Conservation (phyloP, 2,113 vertebrate species). For the Perccottus glenii region DNA sequence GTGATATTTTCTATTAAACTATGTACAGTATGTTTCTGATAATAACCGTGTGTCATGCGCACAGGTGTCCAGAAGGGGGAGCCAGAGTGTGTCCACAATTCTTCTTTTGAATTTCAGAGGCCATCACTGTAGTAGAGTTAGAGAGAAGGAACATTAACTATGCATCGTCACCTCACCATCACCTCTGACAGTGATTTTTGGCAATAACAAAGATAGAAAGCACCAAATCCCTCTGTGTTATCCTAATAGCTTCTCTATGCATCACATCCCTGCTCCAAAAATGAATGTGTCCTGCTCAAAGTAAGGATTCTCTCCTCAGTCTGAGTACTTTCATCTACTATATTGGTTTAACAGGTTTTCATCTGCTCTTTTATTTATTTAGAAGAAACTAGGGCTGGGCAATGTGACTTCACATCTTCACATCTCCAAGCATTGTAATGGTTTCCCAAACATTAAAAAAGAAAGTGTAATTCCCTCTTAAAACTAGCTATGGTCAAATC, state of each 20-base stretch:
- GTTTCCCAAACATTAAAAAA: no score
- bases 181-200: constrained; percentile 57
- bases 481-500: no score
- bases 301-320: neutral
- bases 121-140: constrained; percentile 29
- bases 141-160: constrained; percentile 68
- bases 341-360: neutral
- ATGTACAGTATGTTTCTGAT: neutral
- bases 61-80: constrained; percentile 41
- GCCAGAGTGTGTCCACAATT: constrained; percentile 23
- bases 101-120: constrained; percentile 4
- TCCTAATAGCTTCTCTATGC: constrained; percentile 29
- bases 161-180: constrained; percentile 72
- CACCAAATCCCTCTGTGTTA: constrained; percentile 5
- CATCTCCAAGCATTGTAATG: no score
- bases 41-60: constrained; percentile 13
- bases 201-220: constrained; percentile 72
- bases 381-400: neutral
- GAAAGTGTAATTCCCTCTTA: no score
- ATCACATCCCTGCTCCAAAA: constrained; percentile 15
- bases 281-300: neutral
- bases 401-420: neutral
- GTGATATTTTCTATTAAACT: constrained; percentile 44
- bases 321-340: neutral
- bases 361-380: neutral